Conservation (phyloP, 2,113 vertebrate species). For the Podarcis muralis region DNA sequence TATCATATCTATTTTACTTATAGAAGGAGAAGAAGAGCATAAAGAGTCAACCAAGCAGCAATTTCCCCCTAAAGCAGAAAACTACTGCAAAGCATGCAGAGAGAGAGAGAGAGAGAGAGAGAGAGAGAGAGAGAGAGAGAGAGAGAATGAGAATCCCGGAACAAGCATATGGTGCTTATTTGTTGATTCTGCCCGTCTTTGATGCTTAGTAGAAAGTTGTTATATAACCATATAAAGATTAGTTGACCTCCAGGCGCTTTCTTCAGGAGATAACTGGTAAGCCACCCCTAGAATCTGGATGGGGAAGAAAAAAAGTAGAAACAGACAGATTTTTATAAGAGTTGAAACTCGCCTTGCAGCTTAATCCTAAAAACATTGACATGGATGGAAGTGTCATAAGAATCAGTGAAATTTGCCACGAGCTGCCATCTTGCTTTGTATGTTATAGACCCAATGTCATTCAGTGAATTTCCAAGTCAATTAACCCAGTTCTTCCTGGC, state of each 20-base stretch:
- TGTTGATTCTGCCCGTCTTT: background rate
- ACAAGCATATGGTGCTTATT: background rate
- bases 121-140: too few species aligned
- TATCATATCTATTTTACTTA: conserved; percentile 22
- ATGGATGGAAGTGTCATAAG: background rate
- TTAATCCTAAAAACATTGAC: background rate
- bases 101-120: too few species aligned
- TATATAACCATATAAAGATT: conserved; percentile 5
- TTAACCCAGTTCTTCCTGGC: background rate
- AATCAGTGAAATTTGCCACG: background rate
- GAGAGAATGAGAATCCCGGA: conserved; percentile 14
- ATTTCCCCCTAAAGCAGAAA: conserved; percentile 26
- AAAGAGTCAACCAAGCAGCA: conserved; percentile 8
- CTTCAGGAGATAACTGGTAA: background rate
- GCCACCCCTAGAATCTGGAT: background rate
- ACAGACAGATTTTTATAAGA: background rate
- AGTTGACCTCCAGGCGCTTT: background rate
- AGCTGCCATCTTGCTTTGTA: background rate
- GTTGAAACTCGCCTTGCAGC: background rate
- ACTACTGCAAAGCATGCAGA: background rate
- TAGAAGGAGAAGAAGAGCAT: background rate
- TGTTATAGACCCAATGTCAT: background rate
- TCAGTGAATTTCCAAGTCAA: background rate
- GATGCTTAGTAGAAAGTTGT: background rate
- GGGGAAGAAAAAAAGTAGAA: background rate